phyloP scores from a whole-genome alignment of 1,140 invertebrate species.

The Brachionus koreanus region DNA sequence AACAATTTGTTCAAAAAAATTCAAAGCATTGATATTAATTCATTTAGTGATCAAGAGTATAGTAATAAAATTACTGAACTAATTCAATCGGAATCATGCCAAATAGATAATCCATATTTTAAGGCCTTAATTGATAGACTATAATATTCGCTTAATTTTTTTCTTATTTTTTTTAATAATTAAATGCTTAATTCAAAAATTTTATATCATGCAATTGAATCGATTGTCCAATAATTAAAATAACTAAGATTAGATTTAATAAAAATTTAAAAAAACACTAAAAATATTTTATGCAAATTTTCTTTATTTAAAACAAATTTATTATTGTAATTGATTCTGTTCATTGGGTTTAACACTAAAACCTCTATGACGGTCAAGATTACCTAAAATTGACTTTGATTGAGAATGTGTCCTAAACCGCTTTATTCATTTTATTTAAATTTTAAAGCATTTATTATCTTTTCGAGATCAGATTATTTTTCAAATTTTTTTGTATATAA shows the following conservation, averaged over 20 bases:
- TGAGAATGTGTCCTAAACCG: too few species aligned
- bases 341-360: too few species aligned
- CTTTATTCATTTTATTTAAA: too few species aligned
- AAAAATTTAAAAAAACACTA: not conserved
- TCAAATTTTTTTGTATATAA: too few species aligned
- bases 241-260: not conserved
- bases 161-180: not conserved
- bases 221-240: not conserved
- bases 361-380: too few species aligned
- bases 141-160: not conserved
- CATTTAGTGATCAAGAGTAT: constrained; percentile 31
- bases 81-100: not conserved
- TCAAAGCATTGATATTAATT: constrained; percentile 22
- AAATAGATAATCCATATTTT: constrained; percentile 37
- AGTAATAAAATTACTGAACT: not conserved
- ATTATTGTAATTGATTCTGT: too few species aligned
- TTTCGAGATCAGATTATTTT: too few species aligned
- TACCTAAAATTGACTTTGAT: too few species aligned
- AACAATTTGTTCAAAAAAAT: constrained; percentile 42
- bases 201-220: not conserved
- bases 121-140: constrained; percentile 6
- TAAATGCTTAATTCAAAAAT: not conserved
- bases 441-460: too few species aligned
- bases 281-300: not conserved
- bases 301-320: not conserved